A percentile compares a stretch with the other conserved stretches of the same genome.
phyloP scores from a whole-genome alignment of 2,113 vertebrate species.

The Mastomys coucha region DNA sequence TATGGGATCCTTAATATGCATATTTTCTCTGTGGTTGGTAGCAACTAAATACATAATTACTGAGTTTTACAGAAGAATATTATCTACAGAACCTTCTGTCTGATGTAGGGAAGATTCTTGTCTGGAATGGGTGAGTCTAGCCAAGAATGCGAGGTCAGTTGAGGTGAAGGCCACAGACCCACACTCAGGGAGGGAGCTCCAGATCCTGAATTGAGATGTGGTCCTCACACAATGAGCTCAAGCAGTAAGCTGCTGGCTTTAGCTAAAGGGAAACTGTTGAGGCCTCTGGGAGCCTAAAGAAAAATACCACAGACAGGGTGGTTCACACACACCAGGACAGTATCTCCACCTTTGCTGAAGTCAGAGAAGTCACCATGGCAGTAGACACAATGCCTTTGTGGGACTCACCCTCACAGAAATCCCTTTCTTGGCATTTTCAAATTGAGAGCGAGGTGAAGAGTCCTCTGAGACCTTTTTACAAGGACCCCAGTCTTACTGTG shows the following conservation, averaged over 20 bases:
- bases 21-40: constrained; percentile 44
- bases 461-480: background rate
- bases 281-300: background rate
- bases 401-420: background rate
- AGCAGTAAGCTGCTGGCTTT: background rate
- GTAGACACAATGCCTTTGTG: fast-evolving
- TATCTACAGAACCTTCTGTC: constrained; percentile 5
- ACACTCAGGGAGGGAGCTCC: background rate
- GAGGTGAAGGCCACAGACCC: background rate
- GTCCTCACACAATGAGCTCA: background rate
- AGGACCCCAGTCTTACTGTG: background rate
- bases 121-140: background rate
- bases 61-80: constrained; percentile 12
- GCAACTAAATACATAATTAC: constrained; percentile 44
- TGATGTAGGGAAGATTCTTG: background rate
- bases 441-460: too few relatives aligned
- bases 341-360: too few relatives aligned
- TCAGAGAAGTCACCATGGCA: background rate
- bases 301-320: background rate
- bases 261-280: background rate
- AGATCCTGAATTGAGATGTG: background rate
- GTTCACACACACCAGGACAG: background rate
- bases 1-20: constrained; percentile 41
- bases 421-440: background rate
- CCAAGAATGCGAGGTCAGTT: background rate